Evolutionary conservation across 1,140 invertebrate genomes (phyloP).

Genomic region (Nylanderia fulva): DNA sequence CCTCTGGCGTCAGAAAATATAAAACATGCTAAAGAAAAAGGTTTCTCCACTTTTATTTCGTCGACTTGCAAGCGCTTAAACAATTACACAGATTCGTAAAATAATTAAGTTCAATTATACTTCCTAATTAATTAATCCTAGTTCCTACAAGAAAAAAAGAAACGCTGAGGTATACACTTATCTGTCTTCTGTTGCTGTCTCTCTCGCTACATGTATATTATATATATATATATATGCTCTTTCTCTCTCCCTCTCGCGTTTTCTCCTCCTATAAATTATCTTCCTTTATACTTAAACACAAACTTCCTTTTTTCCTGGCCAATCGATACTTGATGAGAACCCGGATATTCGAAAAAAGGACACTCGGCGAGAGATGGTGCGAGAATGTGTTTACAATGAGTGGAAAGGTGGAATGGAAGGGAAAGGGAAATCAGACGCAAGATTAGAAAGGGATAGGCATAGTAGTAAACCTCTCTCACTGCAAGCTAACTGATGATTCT

Average conservation of each 20-base stretch:
- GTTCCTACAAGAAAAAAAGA: slow-evolving; percentile 33
- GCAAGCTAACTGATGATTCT: slow-evolving; percentile 82
- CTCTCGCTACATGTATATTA: not conserved
- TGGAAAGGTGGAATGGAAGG: slow-evolving; percentile 19
- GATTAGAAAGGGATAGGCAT: slow-evolving; percentile 77
- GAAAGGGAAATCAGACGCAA: slow-evolving; percentile 36
- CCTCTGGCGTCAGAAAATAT: slow-evolving; percentile 64
- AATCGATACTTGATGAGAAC: slow-evolving; percentile 16
- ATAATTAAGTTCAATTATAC: not conserved
- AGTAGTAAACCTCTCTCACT: slow-evolving; percentile 80
- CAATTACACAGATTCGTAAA: slow-evolving; percentile 68
- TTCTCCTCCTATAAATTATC: slow-evolving; percentile 15
- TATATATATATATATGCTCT: not conserved
- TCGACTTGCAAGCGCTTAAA: slow-evolving; percentile 81
- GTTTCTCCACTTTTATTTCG: slow-evolving; percentile 82
- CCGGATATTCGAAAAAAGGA: not conserved
- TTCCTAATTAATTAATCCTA: slow-evolving; percentile 48
- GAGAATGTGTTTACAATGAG: slow-evolving; percentile 35
- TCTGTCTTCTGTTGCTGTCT: slow-evolving; percentile 26
- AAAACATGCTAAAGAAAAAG: slow-evolving; percentile 79
- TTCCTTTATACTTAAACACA: slow-evolving; percentile 19
- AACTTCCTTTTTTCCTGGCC: slow-evolving; percentile 25
- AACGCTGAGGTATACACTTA: slow-evolving; percentile 67
- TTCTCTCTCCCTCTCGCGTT: not conserved
- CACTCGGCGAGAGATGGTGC: not conserved